Percentiles rank a stretch among this genome's conserved stretches.
phyloP scores from a whole-genome alignment of 2,113 vertebrate species.

The Rostratula benghalensis region DNA sequence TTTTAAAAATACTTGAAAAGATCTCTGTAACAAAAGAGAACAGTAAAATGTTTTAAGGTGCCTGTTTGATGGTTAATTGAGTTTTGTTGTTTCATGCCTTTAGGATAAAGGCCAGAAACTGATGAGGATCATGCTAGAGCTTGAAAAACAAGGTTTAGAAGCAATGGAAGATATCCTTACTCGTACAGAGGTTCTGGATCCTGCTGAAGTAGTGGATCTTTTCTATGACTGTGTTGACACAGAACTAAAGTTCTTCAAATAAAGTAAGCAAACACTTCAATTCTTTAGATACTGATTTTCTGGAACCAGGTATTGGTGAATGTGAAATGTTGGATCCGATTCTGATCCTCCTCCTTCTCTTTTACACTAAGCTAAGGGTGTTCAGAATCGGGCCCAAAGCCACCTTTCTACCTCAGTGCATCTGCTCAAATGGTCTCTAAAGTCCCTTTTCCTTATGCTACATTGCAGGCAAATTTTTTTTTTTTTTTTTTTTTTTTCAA shows the following conservation, averaged over 20 bases:
- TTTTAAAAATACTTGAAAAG: neutral
- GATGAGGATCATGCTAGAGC: conserved; percentile 78
- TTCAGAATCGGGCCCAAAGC: neutral
- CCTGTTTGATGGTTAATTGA: conserved; percentile 13
- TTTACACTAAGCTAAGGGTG: neutral
- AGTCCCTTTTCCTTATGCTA: neutral
- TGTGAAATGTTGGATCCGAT: neutral
- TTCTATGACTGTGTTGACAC: conserved; percentile 88
- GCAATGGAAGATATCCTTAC: conserved; percentile 82
- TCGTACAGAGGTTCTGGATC: conserved; percentile 71
- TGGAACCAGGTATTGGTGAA: neutral
- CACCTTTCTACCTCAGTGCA: neutral
- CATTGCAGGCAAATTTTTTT: neutral
- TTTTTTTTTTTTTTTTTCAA: neutral
- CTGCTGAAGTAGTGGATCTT: conserved; percentile 81
- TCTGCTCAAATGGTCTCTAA: neutral
- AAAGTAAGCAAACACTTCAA: conserved; percentile 66
- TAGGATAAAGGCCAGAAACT: conserved; percentile 79
- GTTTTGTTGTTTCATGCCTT: neutral
- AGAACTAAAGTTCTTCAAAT: conserved; percentile 86
- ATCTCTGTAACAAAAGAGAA: neutral
- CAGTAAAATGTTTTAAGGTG: neutral
- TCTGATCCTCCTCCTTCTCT: neutral
- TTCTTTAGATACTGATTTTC: conserved; percentile 40
- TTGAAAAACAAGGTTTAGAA: conserved; percentile 83